Percentiles rank a stretch among this genome's conserved stretches.
Conservation (phyloP, 1,140 invertebrate genomes). For the Parasteatoda tepidariorum region DNA sequence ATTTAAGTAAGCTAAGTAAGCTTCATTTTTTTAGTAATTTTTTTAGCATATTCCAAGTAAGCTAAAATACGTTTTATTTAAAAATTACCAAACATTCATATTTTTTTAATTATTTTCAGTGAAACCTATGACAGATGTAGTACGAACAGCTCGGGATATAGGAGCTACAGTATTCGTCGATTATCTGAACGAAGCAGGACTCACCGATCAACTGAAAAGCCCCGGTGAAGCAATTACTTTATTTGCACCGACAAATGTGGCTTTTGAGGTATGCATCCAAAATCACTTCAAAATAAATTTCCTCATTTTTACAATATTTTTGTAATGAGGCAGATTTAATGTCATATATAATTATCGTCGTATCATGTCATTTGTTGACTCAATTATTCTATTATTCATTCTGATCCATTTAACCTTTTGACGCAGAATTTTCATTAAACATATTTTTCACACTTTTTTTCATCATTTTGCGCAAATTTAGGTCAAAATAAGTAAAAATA, state of each 20-base stretch:
- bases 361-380: too few relatives aligned
- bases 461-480: too few relatives aligned
- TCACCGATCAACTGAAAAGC: conserved; percentile 67
- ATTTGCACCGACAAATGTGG: conserved; percentile 72
- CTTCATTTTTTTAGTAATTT: neutral
- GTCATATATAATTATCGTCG: too few relatives aligned
- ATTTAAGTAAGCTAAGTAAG: neutral
- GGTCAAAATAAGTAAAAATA: too few relatives aligned
- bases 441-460: too few relatives aligned
- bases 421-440: too few relatives aligned
- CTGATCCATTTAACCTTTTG: too few relatives aligned
- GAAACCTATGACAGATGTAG: conserved; percentile 70
- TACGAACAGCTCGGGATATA: conserved; percentile 71
- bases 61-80: neutral
- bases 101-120: conserved; percentile 66
- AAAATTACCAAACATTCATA: neutral
- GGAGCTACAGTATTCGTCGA: conserved; percentile 70
- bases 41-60: neutral
- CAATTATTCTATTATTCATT: too few relatives aligned
- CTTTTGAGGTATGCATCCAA: conserved; percentile 69
- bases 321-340: too few relatives aligned
- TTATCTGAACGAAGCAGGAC: conserved; percentile 69
- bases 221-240: conserved; percentile 71
- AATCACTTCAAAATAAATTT: too few relatives aligned
- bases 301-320: too few relatives aligned